A percentile compares a stretch with the other conserved stretches of the same genome.
Evolutionary conservation across 2,797 vertebrate species (phyloP).

Genomic region (Falco rusticolus): DNA sequence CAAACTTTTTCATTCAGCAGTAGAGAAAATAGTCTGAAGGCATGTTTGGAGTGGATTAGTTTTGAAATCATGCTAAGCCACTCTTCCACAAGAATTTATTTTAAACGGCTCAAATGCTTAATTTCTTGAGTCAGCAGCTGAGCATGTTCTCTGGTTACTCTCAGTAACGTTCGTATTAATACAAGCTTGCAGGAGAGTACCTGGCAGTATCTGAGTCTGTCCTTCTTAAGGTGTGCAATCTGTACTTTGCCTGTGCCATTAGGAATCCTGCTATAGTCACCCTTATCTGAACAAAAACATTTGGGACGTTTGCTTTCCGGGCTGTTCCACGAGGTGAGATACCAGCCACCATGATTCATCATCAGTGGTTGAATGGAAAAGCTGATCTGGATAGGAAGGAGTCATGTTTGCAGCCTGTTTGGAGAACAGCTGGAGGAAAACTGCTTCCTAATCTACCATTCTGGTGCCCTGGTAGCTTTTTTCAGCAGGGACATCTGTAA

Average conservation of each 20-base stretch:
- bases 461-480: neutral
- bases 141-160: neutral
- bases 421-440: neutral
- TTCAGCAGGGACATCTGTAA: neutral
- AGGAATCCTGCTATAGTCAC: neutral
- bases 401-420: rapidly evolving
- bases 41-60: conserved; percentile 22
- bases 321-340: neutral
- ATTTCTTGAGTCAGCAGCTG: conserved; percentile 15
- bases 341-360: neutral
- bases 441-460: neutral
- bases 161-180: neutral
- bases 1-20: neutral
- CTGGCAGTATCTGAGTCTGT: neutral
- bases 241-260: neutral
- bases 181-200: neutral
- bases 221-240: neutral
- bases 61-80: conserved; percentile 29
- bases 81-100: conserved; percentile 21
- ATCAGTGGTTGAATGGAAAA: neutral
- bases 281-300: neutral
- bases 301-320: conserved; percentile 20
- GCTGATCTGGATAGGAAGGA: neutral
- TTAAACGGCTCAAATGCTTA: conserved; percentile 21
- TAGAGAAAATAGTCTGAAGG: conserved; percentile 6